These are phyloP conservation scores for Otocyon megalotis DNA, from an alignment of 2,113 vertebrate genomes.

Conservation along the genomic window DNA sequence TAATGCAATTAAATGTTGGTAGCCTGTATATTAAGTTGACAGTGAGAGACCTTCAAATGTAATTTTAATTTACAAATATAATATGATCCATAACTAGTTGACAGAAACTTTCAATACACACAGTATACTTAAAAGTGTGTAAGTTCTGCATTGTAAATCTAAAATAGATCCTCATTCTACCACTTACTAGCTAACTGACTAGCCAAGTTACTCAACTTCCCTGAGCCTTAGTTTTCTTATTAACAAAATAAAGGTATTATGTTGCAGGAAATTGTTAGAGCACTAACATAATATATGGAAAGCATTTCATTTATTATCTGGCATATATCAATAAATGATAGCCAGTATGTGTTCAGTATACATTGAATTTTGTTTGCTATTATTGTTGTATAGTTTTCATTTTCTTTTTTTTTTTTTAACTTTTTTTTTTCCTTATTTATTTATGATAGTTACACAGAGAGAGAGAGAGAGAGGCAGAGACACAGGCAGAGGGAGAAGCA, in stretches of 20 bases:
- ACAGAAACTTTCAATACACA: not conserved
- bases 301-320: slow-evolving; percentile 52
- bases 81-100: not conserved
- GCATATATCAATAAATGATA: slow-evolving; percentile 47
- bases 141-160: not conserved
- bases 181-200: not conserved
- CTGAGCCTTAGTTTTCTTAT: slow-evolving; percentile 46
- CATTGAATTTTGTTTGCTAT: not conserved
- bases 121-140: not conserved
- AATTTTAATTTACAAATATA: slow-evolving; percentile 43
- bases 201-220: not conserved
- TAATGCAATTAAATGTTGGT: not conserved
- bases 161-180: not conserved
- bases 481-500: no score
- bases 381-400: not conserved
- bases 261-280: slow-evolving; percentile 17
- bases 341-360: not conserved
- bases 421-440: no score
- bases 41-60: not conserved
- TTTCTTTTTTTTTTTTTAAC: no score
- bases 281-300: slow-evolving; percentile 8
- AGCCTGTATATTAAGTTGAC: not conserved
- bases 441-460: no score
- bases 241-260: slow-evolving; percentile 27
- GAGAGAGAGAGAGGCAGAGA: no score